phyloP scores from a whole-genome alignment of 2,797 vertebrate genomes.

The Setipinna tenuifilis region DNA sequence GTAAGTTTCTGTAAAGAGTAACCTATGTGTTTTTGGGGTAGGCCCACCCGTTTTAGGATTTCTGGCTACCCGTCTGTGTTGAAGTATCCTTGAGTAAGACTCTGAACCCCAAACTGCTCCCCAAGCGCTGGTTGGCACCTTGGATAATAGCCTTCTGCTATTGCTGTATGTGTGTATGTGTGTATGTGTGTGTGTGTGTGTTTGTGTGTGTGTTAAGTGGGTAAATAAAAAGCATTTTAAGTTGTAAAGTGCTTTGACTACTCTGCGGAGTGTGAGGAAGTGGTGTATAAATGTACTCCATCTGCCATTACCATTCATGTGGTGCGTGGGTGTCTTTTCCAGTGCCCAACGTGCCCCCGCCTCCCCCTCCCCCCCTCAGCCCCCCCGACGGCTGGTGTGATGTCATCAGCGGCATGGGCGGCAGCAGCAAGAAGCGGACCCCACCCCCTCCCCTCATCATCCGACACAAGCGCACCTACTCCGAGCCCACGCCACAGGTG shows the following conservation, averaged over 20 bases:
- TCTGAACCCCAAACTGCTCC: neutral
- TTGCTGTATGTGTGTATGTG: no score
- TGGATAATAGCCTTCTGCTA: neutral
- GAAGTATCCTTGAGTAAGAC: neutral
- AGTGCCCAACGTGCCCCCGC: constrained; percentile 65
- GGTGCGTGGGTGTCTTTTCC: constrained; percentile 40
- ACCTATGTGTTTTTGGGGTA: no score
- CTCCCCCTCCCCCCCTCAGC: constrained; percentile 63
- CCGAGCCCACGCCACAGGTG: constrained; percentile 71
- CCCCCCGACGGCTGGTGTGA: constrained; percentile 54
- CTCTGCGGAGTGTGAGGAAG: neutral
- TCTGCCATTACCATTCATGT: neutral
- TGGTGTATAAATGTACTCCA: neutral
- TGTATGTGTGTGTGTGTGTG: no score
- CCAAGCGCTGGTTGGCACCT: neutral
- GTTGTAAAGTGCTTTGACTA: neutral
- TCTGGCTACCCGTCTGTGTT: no score
- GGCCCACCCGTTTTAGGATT: no score
- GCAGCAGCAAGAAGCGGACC: constrained; percentile 63
- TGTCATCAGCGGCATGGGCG: constrained; percentile 43
- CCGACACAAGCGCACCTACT: constrained; percentile 80
- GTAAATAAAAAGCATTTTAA: no score
- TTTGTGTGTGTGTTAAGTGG: no score
- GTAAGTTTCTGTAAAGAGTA: no score
- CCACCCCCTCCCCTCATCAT: constrained; percentile 67